Percentiles rank a stretch among this genome's conserved stretches.
These are phyloP conservation scores for Oryzias dopingdopingensis DNA, from an alignment of 2,797 vertebrate species.

Conservation along the genomic window DNA sequence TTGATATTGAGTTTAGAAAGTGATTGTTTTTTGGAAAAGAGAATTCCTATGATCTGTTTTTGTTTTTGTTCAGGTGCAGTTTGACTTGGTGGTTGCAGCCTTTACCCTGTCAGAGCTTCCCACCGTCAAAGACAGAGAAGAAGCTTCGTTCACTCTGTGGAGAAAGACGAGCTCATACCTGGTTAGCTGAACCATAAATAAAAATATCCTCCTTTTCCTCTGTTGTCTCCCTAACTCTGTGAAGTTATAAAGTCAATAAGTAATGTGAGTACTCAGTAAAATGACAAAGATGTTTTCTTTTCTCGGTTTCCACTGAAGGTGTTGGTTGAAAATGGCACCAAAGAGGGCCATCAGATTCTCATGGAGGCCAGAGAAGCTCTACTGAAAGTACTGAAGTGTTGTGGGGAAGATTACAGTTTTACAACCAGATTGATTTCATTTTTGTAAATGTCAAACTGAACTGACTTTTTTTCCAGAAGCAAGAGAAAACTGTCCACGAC, in stretches of 20 bases:
- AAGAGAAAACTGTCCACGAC: slow-evolving; percentile 74
- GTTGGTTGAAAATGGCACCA: slow-evolving; percentile 87
- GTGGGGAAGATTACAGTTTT: not conserved
- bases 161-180: slow-evolving; percentile 85
- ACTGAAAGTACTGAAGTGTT: slow-evolving; percentile 65
- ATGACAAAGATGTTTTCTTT: not conserved
- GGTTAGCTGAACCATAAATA: slow-evolving; percentile 58
- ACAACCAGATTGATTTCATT: too few relatives aligned
- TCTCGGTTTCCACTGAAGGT: slow-evolving; percentile 62
- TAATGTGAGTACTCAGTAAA: not conserved
- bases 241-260: not conserved
- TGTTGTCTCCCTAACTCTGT: not conserved
- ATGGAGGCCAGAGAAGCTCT: slow-evolving; percentile 86
- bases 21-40: too few relatives aligned
- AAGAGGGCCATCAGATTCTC: slow-evolving; percentile 84
- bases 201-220: not conserved
- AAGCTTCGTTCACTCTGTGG: slow-evolving; percentile 80
- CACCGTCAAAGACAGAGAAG: slow-evolving; percentile 63
- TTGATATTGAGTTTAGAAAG: too few relatives aligned
- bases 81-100: slow-evolving; percentile 82
- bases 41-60: not conserved
- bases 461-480: slow-evolving; percentile 60
- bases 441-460: not conserved
- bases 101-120: slow-evolving; percentile 84
- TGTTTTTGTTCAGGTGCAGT: slow-evolving; percentile 78